These are phyloP conservation scores for Trematomus bernacchii DNA, from an alignment of 2,797 vertebrate genomes.

Conservation along the genomic window DNA sequence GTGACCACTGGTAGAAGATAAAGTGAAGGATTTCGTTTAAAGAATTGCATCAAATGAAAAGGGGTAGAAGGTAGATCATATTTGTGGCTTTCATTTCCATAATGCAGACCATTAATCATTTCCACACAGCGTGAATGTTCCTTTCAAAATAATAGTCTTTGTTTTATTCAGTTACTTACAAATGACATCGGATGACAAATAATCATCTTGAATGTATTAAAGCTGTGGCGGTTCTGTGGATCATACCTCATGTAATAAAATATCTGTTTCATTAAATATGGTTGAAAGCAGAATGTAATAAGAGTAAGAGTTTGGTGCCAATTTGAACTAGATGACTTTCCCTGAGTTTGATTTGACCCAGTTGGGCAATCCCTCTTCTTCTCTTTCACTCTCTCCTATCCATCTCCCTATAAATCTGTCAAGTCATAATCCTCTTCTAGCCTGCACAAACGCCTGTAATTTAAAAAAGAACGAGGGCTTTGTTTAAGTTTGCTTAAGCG, in stretches of 20 bases:
- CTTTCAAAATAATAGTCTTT: not conserved
- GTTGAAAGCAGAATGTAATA: constrained; percentile 28
- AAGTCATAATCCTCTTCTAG: constrained; percentile 61
- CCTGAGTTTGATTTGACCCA: constrained; percentile 37
- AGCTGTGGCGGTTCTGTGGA: constrained; percentile 29
- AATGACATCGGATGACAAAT: constrained; percentile 22
- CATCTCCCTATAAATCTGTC: constrained; percentile 64
- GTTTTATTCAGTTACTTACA: constrained; percentile 40
- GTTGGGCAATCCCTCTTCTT: constrained; percentile 25
- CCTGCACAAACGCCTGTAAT: constrained; percentile 42
- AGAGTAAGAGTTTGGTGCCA: constrained; percentile 25
- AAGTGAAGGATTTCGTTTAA: constrained; percentile 17
- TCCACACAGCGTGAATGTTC: constrained; percentile 17
- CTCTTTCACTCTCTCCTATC: constrained; percentile 23
- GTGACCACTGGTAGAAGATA: constrained; percentile 32
- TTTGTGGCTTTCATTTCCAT: constrained; percentile 31
- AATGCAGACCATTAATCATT: constrained; percentile 3
- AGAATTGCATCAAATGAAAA: not conserved
- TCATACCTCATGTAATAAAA: constrained; percentile 6
- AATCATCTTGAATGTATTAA: constrained; percentile 16
- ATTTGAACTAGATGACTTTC: constrained; percentile 36
- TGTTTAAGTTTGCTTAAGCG: constrained; percentile 64
- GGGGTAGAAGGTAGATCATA: not conserved
- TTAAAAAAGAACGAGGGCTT: constrained; percentile 69
- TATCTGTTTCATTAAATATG: constrained; percentile 8